Evolutionary conservation across 2,113 vertebrate genomes (phyloP), one percentile per base, ranked within the genome.

Genomic region (Stomatorhinus ivindoensis): DNA sequence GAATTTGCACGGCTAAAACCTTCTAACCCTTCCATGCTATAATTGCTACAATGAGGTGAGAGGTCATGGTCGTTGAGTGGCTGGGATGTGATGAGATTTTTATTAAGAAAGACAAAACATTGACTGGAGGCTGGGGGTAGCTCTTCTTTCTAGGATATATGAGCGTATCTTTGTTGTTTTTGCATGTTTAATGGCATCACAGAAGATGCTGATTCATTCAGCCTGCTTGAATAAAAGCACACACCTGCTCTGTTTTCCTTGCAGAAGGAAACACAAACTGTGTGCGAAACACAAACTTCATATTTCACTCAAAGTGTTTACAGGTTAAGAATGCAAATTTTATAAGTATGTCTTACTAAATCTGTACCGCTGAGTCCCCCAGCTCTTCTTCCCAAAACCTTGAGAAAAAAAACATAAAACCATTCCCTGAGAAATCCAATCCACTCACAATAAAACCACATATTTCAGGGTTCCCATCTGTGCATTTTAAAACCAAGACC

Each of bases 41-140:
- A 61, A 35, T 4, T 24, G 31, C 39, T 31, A 15, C 24, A 48
- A 39, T 47, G 31, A 46, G 76, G 47, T 84, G 44, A 61, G 44
- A 55, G 15, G 88, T 50, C n/a, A 27, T 31, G 61, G 61, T 31
- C 27, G 10, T 69, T 31, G 61, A 9, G 2, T 69, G 61, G 61
- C 61, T 69, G n/a, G n/a, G 47, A n/a, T 87, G 51, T 65, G 46
- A 44, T 31, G n/a, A 46, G 31, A 65, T 85, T 89, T 92, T 92
- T 90, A 90, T 89, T 90, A 92, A 92, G 85, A 90, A 84, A 87
- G 91, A 89, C 87, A 86, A 92, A 94, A 94, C 93, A 93, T 88
- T 89, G 86, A 42, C 42, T 65, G 82, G 90, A 91, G 24, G 86
- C 44, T 19, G 44, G 27, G 31, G 86, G 15, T 39, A 31, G 88